Evolutionary conservation across 1,140 invertebrate species (phyloP).

Genomic region (Drosophila dunni): DNA sequence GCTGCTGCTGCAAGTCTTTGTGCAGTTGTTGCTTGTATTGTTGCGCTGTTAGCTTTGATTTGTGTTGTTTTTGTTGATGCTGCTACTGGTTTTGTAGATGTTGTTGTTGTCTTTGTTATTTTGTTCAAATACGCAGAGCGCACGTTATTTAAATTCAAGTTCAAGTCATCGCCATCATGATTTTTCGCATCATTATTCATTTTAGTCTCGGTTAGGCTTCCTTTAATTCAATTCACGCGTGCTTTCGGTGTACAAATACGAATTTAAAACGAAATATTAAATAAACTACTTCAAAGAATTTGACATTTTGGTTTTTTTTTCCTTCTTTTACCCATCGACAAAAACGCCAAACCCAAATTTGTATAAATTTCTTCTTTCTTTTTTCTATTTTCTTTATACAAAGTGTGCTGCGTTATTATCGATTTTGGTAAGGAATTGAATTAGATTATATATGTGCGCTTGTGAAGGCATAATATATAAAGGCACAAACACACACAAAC

Average conservation of each 20-base stretch:
- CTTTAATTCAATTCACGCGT: constrained; percentile 65
- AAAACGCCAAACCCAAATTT: constrained; percentile 42
- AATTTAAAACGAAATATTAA: constrained; percentile 42
- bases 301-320: constrained; percentile 52
- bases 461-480: constrained; percentile 36
- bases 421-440: constrained; percentile 66
- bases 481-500: constrained; percentile 8
- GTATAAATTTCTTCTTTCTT: constrained; percentile 16
- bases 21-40: constrained; percentile 45
- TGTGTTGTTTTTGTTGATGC: constrained; percentile 29
- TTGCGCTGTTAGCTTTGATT: constrained; percentile 35
- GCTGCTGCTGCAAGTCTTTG: constrained; percentile 30
- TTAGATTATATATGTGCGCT: constrained; percentile 49
- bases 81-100: constrained; percentile 35
- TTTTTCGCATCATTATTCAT: constrained; percentile 84
- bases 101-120: constrained; percentile 57
- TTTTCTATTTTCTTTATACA: constrained; percentile 28
- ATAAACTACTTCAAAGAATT: constrained; percentile 60
- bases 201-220: constrained; percentile 69
- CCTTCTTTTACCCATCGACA: constrained; percentile 47
- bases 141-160: constrained; percentile 64
- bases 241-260: constrained; percentile 49
- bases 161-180: constrained; percentile 79
- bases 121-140: constrained; percentile 64
- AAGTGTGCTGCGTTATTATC: constrained; percentile 58